Conservation (phyloP, 2,888 invertebrate genomes). For the Gortyna flavago region DNA sequence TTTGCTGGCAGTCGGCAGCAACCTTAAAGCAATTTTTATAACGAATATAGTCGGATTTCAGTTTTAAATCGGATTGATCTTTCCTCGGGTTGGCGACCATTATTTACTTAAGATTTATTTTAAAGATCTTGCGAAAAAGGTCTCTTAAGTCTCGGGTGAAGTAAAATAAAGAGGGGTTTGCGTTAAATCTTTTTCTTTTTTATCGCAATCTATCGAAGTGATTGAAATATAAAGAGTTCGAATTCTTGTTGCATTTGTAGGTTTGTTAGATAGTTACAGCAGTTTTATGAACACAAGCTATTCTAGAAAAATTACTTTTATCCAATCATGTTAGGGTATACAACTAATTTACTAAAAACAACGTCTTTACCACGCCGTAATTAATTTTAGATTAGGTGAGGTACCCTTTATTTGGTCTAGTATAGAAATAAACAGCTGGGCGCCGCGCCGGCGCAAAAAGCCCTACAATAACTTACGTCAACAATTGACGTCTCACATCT, state of each 20-base stretch:
- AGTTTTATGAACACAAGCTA: background rate
- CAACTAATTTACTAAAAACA: background rate
- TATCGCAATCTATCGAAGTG: constrained; percentile 43
- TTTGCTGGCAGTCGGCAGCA: constrained; percentile 15
- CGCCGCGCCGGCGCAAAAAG: background rate
- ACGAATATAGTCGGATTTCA: constrained; percentile 54
- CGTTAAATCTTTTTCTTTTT: constrained; percentile 26
- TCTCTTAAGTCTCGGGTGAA: constrained; percentile 42
- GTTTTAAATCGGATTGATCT: constrained; percentile 57
- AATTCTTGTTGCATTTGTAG: background rate
- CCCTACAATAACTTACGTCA: background rate
- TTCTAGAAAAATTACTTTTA: background rate
- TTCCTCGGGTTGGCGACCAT: constrained; percentile 43
- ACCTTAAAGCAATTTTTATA: constrained; percentile 53
- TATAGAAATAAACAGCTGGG: background rate
- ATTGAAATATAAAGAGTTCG: constrained; percentile 39
- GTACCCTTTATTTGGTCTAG: background rate
- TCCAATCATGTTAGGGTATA: background rate
- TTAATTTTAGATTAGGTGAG: constrained; percentile 10
- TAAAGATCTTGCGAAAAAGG: constrained; percentile 40
- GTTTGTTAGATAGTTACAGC: background rate
- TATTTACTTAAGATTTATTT: constrained; percentile 62
- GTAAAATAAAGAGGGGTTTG: constrained; percentile 40
- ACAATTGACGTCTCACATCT: constrained; percentile 32
- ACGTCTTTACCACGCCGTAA: background rate